Evolutionary conservation across 35 echinoderm and acorn worm species (phyloP), one percentile per base, ranked within the genome.

Genomic region (Apostichopus californicus): DNA sequence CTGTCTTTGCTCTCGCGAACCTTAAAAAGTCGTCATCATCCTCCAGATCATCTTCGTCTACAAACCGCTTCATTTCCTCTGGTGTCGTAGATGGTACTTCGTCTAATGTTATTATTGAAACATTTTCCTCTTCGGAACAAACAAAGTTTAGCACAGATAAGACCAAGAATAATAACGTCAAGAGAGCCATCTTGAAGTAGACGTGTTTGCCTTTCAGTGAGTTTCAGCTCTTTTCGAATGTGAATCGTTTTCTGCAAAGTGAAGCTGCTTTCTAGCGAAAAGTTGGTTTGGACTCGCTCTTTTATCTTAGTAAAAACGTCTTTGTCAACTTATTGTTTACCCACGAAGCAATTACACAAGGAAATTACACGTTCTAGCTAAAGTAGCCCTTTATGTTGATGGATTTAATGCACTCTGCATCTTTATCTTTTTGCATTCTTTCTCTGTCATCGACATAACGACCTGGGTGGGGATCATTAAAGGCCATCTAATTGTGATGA

Each of bases 31-130:
- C 5, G 52, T 54, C 5, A 1, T 6, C 57, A 5, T 59, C 55
- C 6, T 75, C 71, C 14, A 75, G n/a, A 6, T 85, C 14, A 58
- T 59, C 81, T 52, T 85, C 81, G 14, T 85, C 81, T 52, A 58
- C 81, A 58, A 85, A 85, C 54, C 81, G 17, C 58, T 85, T 85
- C 71, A 75, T 75, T 1, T 85, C 81, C 57, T 60, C 81, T 21
- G n/a, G 55, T 8, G 81, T 85, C 18, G 55, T 58, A 23, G 81
- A 58, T 14, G 81, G 81, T 23, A 85, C 81, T 22, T 85, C 81
- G n/a, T 85, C 23, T 22, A 57, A 85, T 2, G 81, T 85, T 23
- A 58, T 58, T 18, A 85, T 85, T 5, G 81, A 57, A 56, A 58
- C 55, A 85, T 85, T 56, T 58, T 85, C 81, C 20, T 56, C 23